phyloP scores from a whole-genome alignment of 2,888 invertebrate genomes.

The Caenorhabditis sp. region DNA sequence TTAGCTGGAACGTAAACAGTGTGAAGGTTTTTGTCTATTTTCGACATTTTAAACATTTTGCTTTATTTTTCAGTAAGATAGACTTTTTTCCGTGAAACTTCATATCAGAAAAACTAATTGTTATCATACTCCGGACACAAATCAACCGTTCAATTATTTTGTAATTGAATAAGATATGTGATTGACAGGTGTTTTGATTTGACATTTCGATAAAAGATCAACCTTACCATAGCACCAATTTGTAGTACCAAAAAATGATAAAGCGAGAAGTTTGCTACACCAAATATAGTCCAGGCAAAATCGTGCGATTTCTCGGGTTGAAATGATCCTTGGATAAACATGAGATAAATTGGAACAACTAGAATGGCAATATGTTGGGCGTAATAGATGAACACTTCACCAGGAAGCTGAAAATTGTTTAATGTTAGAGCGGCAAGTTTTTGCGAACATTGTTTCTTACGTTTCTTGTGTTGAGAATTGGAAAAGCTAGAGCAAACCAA shows the following conservation, averaged over 20 bases:
- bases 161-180: no score
- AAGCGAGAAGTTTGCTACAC: constrained; percentile 81
- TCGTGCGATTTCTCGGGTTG: constrained; percentile 54
- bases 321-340: constrained; percentile 83
- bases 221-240: constrained; percentile 76
- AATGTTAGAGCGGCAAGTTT: constrained; percentile 47
- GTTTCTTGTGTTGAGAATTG: constrained; percentile 89
- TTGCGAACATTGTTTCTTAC: constrained; percentile 74
- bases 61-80: background rate
- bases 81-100: no score
- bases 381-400: constrained; percentile 91
- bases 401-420: constrained; percentile 80
- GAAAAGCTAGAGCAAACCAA: constrained; percentile 88
- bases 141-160: no score
- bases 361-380: constrained; percentile 94
- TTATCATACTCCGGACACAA: no score
- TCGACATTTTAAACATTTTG: no score
- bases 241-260: constrained; percentile 86
- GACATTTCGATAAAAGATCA: background rate
- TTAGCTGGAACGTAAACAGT: constrained; percentile 83
- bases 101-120: no score
- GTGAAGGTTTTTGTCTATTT: no score
- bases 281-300: constrained; percentile 74
- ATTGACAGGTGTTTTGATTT: background rate
- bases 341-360: constrained; percentile 89